phyloP scores from a whole-genome alignment of 53 echinoderm and acorn worm genomes.

The Holothuria scabra region DNA sequence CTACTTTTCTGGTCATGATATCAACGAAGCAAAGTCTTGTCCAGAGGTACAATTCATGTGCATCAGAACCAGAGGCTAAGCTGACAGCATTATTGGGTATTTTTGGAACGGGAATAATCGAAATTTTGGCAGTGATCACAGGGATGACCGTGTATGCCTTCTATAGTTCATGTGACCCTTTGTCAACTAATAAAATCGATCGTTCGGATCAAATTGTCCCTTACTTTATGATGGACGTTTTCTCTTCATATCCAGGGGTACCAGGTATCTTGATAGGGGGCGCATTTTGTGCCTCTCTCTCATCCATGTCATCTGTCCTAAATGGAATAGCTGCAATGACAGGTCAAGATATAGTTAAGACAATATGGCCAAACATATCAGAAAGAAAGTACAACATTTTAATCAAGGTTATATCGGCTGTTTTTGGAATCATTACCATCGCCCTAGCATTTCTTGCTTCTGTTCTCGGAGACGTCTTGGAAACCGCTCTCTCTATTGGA shows the following conservation, averaged over 20 bases:
- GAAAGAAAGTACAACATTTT: not conserved
- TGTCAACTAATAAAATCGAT: not conserved
- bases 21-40: not conserved
- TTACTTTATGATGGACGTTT: constrained; percentile 18
- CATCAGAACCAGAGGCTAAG: not conserved
- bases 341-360: constrained; percentile 34
- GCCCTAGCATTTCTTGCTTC: constrained; percentile 12
- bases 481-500: not conserved
- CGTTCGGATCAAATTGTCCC: constrained; percentile 24
- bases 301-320: constrained; percentile 8
- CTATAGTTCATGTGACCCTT: constrained; percentile 13
- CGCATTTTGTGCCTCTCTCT: constrained; percentile 22
- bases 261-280: constrained; percentile 24
- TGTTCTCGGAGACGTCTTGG: not conserved
- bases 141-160: constrained; percentile 24
- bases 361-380: not conserved
- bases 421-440: not conserved
- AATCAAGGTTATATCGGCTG: not conserved
- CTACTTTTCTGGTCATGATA: not conserved
- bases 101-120: constrained; percentile 10
- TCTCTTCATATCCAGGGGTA: not conserved
- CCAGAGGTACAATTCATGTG: constrained; percentile 16
- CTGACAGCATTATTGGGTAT: not conserved
- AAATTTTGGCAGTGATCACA: constrained; percentile 11
- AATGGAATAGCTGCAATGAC: constrained; percentile 5